Conservation (phyloP, 2,113 vertebrate species). For the Acanthisitta chloris region DNA sequence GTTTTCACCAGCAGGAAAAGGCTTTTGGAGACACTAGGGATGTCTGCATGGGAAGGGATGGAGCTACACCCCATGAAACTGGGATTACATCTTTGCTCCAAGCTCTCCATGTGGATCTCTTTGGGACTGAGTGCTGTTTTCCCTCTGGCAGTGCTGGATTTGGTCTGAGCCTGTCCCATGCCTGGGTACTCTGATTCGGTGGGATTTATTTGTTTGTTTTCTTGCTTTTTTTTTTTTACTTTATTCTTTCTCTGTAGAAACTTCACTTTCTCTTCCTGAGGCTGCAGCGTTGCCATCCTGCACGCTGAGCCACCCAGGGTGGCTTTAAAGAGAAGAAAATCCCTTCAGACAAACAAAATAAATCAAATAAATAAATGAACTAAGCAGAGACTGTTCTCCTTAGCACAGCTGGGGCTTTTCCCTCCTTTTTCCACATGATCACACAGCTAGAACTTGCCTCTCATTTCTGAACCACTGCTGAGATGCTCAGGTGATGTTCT, state of each 20-base stretch:
- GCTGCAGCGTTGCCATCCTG: rapidly evolving
- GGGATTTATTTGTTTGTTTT: not conserved
- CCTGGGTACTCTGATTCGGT: not conserved
- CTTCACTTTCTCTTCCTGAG: not conserved
- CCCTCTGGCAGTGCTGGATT: rapidly evolving
- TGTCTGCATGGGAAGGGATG: not conserved
- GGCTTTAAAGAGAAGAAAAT: not conserved
- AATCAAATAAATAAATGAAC: not conserved
- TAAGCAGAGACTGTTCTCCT: not conserved
- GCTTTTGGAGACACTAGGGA: rapidly evolving
- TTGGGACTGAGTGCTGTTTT: not conserved
- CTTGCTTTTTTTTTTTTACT: not conserved
- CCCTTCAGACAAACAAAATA: not conserved
- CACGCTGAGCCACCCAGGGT: not conserved
- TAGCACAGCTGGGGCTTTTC: not conserved
- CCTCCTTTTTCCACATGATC: not conserved
- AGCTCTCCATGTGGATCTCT: rapidly evolving
- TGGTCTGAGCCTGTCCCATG: not conserved
- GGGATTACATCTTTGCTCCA: not conserved
- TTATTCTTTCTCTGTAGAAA: not conserved
- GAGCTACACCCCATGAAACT: not conserved
- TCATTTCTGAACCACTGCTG: rapidly evolving
- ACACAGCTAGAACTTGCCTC: not conserved
- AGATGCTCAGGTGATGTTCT: not conserved
- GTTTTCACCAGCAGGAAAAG: not conserved